Percentiles rank a stretch among this genome's conserved stretches.
phyloP scores from a whole-genome alignment of 2,888 invertebrate species.

The Limnephilus marmoratus region DNA sequence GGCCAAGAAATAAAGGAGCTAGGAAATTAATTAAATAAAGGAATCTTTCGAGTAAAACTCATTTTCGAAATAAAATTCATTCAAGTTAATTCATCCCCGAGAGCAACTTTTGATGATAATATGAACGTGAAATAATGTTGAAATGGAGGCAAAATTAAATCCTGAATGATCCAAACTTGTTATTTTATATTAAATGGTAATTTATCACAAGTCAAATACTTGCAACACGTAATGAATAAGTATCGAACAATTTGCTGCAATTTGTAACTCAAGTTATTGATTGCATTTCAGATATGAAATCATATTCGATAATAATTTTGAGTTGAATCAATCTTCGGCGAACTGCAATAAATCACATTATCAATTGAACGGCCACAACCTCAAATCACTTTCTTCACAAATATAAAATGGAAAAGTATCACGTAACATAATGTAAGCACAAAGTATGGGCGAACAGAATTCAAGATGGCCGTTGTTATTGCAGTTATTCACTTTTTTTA shows the following conservation, averaged over 20 bases:
- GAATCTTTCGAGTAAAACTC: background rate
- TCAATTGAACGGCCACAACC: background rate
- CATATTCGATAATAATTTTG: background rate
- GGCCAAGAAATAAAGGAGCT: background rate
- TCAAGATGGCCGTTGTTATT: background rate
- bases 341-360: background rate
- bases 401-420: constrained; percentile 8
- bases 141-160: background rate
- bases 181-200: background rate
- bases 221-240: background rate
- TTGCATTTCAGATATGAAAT: background rate
- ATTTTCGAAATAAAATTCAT: background rate
- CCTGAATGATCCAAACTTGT: background rate
- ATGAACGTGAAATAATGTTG: background rate
- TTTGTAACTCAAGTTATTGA: background rate
- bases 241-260: background rate
- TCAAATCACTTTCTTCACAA: background rate
- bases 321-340: background rate
- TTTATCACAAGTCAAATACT: background rate
- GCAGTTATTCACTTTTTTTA: background rate
- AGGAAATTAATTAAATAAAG: background rate
- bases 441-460: background rate
- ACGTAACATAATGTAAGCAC: background rate
- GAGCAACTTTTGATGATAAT: background rate
- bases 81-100: background rate